phyloP scores from a whole-genome alignment of 1,140 invertebrate genomes.

The Caerostris darwini region DNA sequence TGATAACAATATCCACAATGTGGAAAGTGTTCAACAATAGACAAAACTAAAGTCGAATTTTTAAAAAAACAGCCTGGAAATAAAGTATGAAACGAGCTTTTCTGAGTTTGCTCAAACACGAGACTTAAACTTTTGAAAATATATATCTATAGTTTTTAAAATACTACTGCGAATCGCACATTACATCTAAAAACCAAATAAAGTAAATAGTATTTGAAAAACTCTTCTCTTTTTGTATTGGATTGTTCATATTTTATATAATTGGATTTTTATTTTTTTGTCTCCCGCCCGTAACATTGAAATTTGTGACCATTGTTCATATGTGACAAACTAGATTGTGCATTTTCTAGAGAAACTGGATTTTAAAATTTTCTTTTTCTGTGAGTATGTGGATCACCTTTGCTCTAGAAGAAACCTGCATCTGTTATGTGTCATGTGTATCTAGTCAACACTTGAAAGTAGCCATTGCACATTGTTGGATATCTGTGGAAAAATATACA shows the following conservation, averaged over 20 bases:
- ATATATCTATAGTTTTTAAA: background rate
- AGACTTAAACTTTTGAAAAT: background rate
- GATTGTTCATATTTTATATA: constrained; percentile 17
- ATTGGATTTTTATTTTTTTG: background rate
- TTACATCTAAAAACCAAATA: background rate
- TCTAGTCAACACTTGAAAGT: constrained; percentile 71
- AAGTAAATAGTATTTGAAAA: background rate
- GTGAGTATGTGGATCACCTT: background rate
- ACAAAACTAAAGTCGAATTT: background rate
- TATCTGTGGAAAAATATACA: constrained; percentile 19
- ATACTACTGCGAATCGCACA: constrained; percentile 20
- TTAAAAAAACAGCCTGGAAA: background rate
- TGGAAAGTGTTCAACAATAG: background rate
- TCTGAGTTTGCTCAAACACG: constrained; percentile 4
- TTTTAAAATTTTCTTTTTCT: background rate
- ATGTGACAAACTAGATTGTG: background rate
- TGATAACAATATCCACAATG: background rate
- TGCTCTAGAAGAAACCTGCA: background rate
- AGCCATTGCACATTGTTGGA: constrained; percentile 52
- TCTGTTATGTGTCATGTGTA: constrained; percentile 55
- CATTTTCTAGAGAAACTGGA: constrained; percentile 6
- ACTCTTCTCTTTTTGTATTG: background rate
- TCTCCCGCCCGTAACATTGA: background rate
- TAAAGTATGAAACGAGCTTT: constrained; percentile 18
- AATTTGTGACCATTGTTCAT: constrained; percentile 5